Percentiles rank a stretch among this genome's conserved stretches.
These are phyloP conservation scores for Aegypius monachus DNA, from an alignment of 2,113 vertebrate species.

Conservation along the genomic window DNA sequence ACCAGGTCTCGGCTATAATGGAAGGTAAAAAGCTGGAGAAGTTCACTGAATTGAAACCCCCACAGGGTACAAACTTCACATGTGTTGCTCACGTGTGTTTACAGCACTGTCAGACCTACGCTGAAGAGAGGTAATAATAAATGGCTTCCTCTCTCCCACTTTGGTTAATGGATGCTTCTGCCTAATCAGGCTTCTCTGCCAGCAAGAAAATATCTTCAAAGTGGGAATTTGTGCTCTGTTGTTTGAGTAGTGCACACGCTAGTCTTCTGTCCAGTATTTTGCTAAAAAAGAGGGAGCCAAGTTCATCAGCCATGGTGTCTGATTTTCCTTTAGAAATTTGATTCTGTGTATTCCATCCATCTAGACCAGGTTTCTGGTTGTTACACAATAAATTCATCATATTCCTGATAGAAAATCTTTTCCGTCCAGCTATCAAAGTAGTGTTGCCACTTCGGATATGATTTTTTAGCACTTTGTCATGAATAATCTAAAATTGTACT, in stretches of 20 bases:
- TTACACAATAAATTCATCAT: neutral
- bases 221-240: neutral
- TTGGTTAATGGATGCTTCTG: neutral
- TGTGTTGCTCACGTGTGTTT: neutral
- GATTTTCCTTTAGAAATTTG: neutral
- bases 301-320: neutral
- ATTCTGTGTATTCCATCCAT: neutral
- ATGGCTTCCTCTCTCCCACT: neutral
- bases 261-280: neutral
- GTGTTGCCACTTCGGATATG: neutral
- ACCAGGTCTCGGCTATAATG: neutral
- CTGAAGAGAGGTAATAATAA: neutral
- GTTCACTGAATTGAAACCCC: neutral
- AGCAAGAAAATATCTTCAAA: neutral
- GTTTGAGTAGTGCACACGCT: neutral
- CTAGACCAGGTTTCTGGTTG: neutral
- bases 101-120: neutral
- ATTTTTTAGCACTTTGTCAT: conserved; percentile 19
- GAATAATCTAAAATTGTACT: neutral
- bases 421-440: neutral
- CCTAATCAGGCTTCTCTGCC: neutral
- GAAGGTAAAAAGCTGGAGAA: neutral
- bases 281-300: neutral
- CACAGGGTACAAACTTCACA: neutral
- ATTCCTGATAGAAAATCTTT: neutral